Percentiles rank a stretch among this genome's conserved stretches.
Conservation (phyloP, 2,888 invertebrate species). For the Sipha maydis region DNA sequence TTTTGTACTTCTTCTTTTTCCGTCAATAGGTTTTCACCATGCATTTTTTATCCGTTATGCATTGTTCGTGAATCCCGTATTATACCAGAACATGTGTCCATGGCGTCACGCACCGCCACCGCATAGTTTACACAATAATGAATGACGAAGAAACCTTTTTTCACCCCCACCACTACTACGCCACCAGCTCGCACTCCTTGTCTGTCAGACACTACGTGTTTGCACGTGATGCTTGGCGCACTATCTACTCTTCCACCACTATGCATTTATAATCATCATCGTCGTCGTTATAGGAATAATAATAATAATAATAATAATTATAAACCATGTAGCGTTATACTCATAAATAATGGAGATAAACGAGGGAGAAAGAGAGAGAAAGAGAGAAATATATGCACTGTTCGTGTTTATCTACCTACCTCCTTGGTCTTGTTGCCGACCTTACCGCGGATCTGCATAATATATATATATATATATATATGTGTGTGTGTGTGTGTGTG, state of each 20-base stretch:
- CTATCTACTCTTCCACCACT: background rate
- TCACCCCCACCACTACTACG: background rate
- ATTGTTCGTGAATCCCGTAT: conserved; percentile 36
- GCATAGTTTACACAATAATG: conserved; percentile 11
- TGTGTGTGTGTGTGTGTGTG: background rate
- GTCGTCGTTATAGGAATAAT: background rate
- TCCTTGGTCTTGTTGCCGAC: background rate
- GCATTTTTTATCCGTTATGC: conserved; percentile 39
- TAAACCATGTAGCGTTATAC: background rate
- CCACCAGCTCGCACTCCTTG: background rate
- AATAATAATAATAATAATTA: background rate
- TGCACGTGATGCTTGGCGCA: background rate
- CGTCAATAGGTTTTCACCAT: conserved; percentile 47
- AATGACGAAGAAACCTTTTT: conserved; percentile 49
- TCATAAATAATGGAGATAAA: background rate
- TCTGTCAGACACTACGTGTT: background rate
- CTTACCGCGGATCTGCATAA: background rate
- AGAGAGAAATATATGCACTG: background rate
- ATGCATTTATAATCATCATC: conserved; percentile 37
- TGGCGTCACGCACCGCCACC: background rate
- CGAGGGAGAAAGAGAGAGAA: background rate
- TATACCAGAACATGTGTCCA: background rate
- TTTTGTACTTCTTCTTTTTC: background rate
- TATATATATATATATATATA: background rate
- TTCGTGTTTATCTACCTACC: background rate